phyloP scores from a whole-genome alignment of 2,888 invertebrate species.

The Drosophila siamana region DNA sequence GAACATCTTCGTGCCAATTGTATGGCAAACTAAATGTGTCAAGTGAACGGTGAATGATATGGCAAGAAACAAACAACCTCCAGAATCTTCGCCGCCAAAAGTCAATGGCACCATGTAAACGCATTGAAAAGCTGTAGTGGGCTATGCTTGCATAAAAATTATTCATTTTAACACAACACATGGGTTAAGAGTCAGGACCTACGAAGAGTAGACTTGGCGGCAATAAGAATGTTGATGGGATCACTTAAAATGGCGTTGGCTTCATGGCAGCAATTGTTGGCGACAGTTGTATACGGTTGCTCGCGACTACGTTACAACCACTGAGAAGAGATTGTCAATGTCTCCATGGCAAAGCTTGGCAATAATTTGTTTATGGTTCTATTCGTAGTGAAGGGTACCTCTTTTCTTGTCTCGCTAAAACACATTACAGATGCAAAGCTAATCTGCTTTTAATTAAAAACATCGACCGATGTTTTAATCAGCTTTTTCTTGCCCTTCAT shows the following conservation, averaged over 20 bases:
- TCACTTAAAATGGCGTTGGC: conserved; percentile 64
- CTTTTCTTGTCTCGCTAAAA: conserved; percentile 24
- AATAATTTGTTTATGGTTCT: conserved; percentile 59
- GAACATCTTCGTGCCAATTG: conserved; percentile 71
- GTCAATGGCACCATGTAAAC: background rate
- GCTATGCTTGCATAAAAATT: conserved; percentile 56
- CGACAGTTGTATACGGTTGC: conserved; percentile 36
- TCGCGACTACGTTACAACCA: conserved; percentile 17
- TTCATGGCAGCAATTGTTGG: conserved; percentile 58
- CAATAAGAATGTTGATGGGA: background rate
- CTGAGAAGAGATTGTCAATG: conserved; percentile 58
- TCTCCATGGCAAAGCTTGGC: conserved; percentile 59
- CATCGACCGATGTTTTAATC: conserved; percentile 63
- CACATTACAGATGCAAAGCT: conserved; percentile 70
- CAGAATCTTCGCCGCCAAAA: conserved; percentile 12
- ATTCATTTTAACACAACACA: conserved; percentile 55
- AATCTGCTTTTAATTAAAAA: conserved; percentile 80
- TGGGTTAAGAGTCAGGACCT: conserved; percentile 37
- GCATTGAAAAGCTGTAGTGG: conserved; percentile 32
- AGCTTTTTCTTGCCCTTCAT: conserved; percentile 47
- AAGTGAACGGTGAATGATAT: conserved; percentile 84
- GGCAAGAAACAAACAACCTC: conserved; percentile 81
- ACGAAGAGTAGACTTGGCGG: conserved; percentile 10
- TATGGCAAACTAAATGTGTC: conserved; percentile 80
- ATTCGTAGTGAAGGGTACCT: conserved; percentile 3